Evolutionary conservation across 2,113 vertebrate genomes (phyloP).

Genomic region (Chionodraco myersi): DNA sequence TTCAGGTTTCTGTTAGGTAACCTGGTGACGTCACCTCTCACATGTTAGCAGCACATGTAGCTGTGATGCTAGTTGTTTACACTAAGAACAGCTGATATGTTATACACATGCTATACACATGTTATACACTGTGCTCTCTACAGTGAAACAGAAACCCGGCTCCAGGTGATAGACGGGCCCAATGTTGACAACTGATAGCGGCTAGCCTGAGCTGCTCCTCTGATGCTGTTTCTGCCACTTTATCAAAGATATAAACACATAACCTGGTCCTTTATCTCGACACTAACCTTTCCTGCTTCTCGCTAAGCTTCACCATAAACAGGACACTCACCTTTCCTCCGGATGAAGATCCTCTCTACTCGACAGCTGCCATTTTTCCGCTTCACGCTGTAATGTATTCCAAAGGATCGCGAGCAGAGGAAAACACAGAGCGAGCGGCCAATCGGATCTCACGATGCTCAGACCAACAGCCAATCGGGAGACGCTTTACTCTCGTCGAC

Average conservation of each 20-base stretch:
- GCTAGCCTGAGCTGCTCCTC: conserved; percentile 75
- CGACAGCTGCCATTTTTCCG: conserved; percentile 77
- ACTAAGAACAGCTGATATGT: too few relatives aligned
- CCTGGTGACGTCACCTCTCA: too few relatives aligned
- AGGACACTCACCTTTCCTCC: conserved; percentile 71
- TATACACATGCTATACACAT: too few relatives aligned
- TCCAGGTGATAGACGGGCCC: conserved; percentile 61
- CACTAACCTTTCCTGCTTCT: neutral
- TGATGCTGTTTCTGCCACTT: conserved; percentile 38
- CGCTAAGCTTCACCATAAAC: neutral
- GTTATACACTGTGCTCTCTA: too few relatives aligned
- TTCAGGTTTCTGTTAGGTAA: too few relatives aligned
- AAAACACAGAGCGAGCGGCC: conserved; percentile 10
- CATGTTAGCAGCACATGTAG: too few relatives aligned
- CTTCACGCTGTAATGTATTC: conserved; percentile 70
- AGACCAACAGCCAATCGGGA: conserved; percentile 16
- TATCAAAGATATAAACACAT: conserved; percentile 6
- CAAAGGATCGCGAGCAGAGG: neutral
- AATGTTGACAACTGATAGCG: conserved; percentile 76
- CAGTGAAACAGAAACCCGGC: neutral
- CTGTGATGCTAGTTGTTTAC: too few relatives aligned
- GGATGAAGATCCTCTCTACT: conserved; percentile 71
- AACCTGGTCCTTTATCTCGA: neutral
- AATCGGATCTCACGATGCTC: conserved; percentile 15
- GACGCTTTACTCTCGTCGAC: neutral